Conservation (phyloP, 1,140 invertebrate species). For the Aethina tumida region DNA sequence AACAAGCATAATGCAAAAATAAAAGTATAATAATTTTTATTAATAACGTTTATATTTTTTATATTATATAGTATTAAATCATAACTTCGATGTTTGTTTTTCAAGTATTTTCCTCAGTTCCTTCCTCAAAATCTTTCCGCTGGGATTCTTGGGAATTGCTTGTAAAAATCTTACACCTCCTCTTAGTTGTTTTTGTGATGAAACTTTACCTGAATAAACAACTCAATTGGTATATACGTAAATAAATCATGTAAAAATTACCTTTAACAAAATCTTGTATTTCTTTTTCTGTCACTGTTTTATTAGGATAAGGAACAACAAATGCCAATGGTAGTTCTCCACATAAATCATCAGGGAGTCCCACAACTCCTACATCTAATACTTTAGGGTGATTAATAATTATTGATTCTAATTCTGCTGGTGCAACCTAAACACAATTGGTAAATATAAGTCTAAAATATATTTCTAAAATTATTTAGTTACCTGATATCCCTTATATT, state of each 20-base stretch:
- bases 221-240: too few species aligned
- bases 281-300: constrained; percentile 37
- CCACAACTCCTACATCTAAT: constrained; percentile 61
- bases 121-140: constrained; percentile 65
- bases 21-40: too few species aligned
- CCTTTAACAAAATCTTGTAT: constrained; percentile 40
- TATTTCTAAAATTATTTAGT: constrained; percentile 4
- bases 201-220: constrained; percentile 41
- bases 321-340: constrained; percentile 65
- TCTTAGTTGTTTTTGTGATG: constrained; percentile 54
- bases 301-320: constrained; percentile 53
- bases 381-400: constrained; percentile 55
- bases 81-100: too few species aligned
- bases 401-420: constrained; percentile 63
- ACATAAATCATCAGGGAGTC: constrained; percentile 48
- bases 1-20: too few species aligned
- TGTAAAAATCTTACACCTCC: constrained; percentile 58
- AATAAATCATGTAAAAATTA: constrained; percentile 24
- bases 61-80: too few species aligned
- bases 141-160: constrained; percentile 60
- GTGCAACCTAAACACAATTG: constrained; percentile 50
- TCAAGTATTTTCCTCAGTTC: constrained; percentile 20
- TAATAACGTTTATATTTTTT: too few species aligned
- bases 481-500: constrained; percentile 67
- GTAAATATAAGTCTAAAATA: neutral